These are phyloP conservation scores for Drosophila pectinifera DNA, from an alignment of 1,140 invertebrate genomes.

Conservation along the genomic window DNA sequence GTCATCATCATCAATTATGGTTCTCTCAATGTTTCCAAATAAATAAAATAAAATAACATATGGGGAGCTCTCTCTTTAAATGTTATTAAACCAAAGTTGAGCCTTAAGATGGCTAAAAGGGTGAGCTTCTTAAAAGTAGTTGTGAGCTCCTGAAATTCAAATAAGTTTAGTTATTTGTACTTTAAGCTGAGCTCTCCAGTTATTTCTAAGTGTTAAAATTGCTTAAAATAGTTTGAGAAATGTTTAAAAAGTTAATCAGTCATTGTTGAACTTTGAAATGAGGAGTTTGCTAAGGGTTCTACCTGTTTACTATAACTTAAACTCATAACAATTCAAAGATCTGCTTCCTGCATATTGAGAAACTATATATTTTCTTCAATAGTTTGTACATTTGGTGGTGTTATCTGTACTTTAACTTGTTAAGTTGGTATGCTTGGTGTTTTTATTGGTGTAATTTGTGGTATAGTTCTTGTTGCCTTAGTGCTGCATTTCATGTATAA, in stretches of 20 bases:
- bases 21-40: background rate
- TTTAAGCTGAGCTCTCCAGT: background rate
- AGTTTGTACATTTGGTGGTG: background rate
- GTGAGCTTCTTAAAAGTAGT: background rate
- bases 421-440: background rate
- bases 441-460: background rate
- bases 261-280: too few species aligned
- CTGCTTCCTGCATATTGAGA: background rate
- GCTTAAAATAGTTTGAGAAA: background rate
- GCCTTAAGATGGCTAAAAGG: background rate
- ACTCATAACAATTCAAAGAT: too few species aligned
- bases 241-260: background rate
- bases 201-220: background rate
- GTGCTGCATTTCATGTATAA: background rate
- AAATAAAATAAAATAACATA: conserved; percentile 13
- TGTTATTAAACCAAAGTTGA: conserved; percentile 8
- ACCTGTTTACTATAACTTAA: too few species aligned
- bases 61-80: background rate
- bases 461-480: background rate
- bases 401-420: background rate
- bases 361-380: background rate
- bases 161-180: background rate
- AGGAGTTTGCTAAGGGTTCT: too few species aligned
- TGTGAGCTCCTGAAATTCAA: background rate
- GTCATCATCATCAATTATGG: conserved; percentile 5